Base-by-base conservation (phyloP, 2,888 invertebrate genomes). In the Luperina testacea region DNA sequence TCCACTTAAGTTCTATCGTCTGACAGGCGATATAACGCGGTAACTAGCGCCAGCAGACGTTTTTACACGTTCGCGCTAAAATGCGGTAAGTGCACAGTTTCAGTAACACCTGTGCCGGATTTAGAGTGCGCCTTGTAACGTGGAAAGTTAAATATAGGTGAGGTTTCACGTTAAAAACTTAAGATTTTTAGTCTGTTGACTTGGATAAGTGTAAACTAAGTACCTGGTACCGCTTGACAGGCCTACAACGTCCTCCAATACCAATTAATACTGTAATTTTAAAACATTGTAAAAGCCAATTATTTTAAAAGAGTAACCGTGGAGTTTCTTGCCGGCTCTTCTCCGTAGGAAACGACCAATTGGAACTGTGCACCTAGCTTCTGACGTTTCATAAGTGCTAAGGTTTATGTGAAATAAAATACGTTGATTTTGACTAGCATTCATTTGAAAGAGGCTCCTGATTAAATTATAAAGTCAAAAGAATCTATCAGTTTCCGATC, bases 31-130 rank as follows among this genome's bases (percentile, higher is more conserved):
- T 78, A 77, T 75, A 83, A 72, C 78, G 67, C 64, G 61, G 86
- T 81, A 86, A 86, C 86, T 86, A 65, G 69, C 64, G 53, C 75
- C 71, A 27, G 15, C 69, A 73, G 72, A 74, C 57, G 82, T 82
- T 85, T 81, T 87, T 85, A 84, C 76, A 67, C 75, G 59, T 42
- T 65, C 38, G 17, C 78, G 80, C 75, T 87, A 83, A 83, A 85
- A 85, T 82, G 76, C 27, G 68, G 79, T 83, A 78, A 88, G 88
- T 82, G 88, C 83, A 68, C 63, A 72, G 71, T 80, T 79, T 83
- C 67, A 63, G 68, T 13, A 65, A 72, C 88, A 88, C 88, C 88
- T 88, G 88, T 63, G 78, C 38, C 72, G 59, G 84, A 68, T 82
- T 77, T 67, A 76, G 69, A 82, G 76, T 69, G 72, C 67, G 68